Evolutionary conservation across 35 echinoderm and acorn worm genomes (phyloP), one percentile per base, ranked within the genome.

Genomic region (Patiria miniata): DNA sequence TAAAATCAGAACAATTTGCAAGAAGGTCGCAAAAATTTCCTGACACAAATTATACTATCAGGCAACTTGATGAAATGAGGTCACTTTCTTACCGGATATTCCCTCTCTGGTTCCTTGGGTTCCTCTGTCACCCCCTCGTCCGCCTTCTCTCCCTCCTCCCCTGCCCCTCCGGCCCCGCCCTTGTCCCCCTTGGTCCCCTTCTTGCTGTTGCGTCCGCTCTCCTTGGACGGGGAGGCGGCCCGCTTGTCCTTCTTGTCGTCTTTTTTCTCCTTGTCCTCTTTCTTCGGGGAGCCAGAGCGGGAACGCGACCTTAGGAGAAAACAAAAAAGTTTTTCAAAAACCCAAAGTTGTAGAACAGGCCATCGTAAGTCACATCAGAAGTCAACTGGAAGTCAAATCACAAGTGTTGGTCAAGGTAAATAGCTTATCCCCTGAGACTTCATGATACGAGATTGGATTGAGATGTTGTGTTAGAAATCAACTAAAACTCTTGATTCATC

Each of bases 221-320:
- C 81, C 40, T 82, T 90, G 16, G 79, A 32, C 3, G 88, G 57
- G 29, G 94, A 97, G 40, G 51, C 44, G 19, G 88, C 79, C 38
- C 60, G 51, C 86, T 88, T 90, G 76, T 89, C 91, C 65, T 97
- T 97, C 90, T 97, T 97, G 18, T 83, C 90, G 34, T 93, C 91
- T 39, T 88, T 91, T 9, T 93, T 88, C 21, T 61, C 29, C 44
- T 69, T 73, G 87, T 82, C 80, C 8, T 52, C 91, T 69, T 98
- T 98, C 79, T 98, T 98, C 1, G 92, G 91, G 8, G 91, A 91
- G 22, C 92, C 77, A n/a, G 95, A 97, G 23, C 91, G 39, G 32
- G 87, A 90, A 15, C 87, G 51, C 32, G 79, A 90, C 32, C 50
- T 73, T 34, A 73, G 19, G 34, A 22, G 34, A 5, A 7, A 23